A percentile compares a stretch with the other conserved stretches of the same genome.
Conservation (phyloP, 2,797 vertebrate genomes). For the Muscicapa comitata region DNA sequence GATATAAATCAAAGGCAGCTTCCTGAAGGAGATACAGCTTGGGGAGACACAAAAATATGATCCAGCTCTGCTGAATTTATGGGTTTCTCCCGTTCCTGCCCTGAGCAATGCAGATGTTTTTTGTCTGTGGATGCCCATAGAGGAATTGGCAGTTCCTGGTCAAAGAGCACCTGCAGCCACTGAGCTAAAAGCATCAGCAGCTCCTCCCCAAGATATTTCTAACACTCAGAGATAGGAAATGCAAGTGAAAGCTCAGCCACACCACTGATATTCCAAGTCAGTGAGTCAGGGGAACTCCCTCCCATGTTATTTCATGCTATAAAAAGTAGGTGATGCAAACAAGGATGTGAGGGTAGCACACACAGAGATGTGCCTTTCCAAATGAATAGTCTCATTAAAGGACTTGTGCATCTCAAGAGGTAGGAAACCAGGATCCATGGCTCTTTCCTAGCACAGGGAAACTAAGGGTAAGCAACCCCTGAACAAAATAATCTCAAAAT, state of each 20-base stretch:
- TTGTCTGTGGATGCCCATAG: neutral
- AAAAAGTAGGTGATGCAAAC: neutral
- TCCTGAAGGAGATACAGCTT: neutral
- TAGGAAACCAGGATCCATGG: neutral
- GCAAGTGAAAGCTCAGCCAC: constrained; percentile 29
- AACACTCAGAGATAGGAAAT: neutral
- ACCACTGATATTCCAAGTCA: neutral
- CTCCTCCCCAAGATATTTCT: neutral
- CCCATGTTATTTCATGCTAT: neutral
- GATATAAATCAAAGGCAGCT: neutral
- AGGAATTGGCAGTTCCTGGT: rapidly evolving
- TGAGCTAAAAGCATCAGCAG: neutral
- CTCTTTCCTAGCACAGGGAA: neutral
- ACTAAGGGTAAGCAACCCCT: neutral
- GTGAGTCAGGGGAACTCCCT: constrained; percentile 31
- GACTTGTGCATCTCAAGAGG: neutral
- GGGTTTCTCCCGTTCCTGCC: neutral
- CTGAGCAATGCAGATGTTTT: neutral
- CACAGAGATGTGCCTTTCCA: neutral
- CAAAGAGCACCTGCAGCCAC: neutral
- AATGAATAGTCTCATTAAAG: neutral
- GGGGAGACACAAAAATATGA: neutral
- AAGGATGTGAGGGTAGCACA: neutral
- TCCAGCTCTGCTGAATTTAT: neutral
- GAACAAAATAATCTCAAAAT: neutral